Base-by-base conservation (phyloP, 2,113 vertebrate species). In the Calyptomena viridis region DNA sequence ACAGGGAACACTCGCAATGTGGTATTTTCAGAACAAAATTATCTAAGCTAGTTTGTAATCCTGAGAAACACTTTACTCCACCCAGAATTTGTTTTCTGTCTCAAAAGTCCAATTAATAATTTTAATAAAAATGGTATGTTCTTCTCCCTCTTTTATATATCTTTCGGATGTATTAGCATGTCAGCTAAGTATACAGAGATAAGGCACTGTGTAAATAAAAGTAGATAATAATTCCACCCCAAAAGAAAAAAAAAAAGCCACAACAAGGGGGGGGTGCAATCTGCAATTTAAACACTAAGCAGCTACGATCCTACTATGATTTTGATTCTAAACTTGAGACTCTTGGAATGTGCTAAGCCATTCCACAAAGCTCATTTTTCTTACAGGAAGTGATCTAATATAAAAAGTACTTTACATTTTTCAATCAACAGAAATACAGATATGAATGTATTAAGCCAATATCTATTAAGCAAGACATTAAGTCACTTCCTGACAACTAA, bases 401-500 rank as follows among this genome's bases (percentile, higher is more conserved):
- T 82, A 93, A 83, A 76, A 96, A 95, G 92, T 92, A 97, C 93
- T 96, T 91, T 33, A 87, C 35, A 67, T 71, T 91, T 96, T 96
- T 96, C 92, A 94, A 96, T 96, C 90, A 94, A 97, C 76, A 96
- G 86, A 96, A 95, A 96, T 92, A 94, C 90, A 87, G 90, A 96
- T 95, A 96, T 95, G 96, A 97, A 91, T 87, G 92, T 89, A 96
- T 91, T 93, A 93, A 87, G 80, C 66, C 80, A 92, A 13, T 95
- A 96, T 93, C 93, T 94, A 50, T 80, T 89, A 91, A 93, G 88
- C 92, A 97, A 97, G 94, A 86, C 94, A 87, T 97, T 84, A 96
- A 59, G 55, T 96, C 96, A 97, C 93, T 97, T 97, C 96, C 96
- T 94, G 93, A 96, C 80, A 93, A 87, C 74, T 58, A 92, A 62